Percentiles rank a stretch among this genome's conserved stretches.
phyloP scores from a whole-genome alignment of 2,113 vertebrate genomes.

The Aspidoscelis tigris region DNA sequence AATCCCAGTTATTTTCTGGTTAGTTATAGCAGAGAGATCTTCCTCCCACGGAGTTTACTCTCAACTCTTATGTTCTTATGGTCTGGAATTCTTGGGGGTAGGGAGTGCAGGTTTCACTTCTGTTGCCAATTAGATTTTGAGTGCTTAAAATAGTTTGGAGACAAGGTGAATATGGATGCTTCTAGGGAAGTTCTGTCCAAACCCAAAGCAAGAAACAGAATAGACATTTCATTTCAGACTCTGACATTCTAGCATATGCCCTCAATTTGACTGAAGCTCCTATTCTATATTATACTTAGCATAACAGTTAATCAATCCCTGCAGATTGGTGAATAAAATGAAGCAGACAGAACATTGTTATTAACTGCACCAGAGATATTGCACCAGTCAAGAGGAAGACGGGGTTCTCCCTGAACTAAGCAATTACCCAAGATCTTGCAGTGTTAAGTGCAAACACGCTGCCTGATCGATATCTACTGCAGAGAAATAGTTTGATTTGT shows the following conservation, averaged over 20 bases:
- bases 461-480: slow-evolving; percentile 1
- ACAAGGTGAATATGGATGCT: not conserved
- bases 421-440: slow-evolving; percentile 21
- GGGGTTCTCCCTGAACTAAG: not conserved
- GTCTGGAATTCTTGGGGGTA: no score
- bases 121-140: not conserved
- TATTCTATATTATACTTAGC: slow-evolving; percentile 2
- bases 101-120: not conserved
- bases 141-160: not conserved
- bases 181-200: not conserved
- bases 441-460: slow-evolving; percentile 38
- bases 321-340: not conserved
- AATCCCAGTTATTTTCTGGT: no score
- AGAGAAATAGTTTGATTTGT: slow-evolving; percentile 32
- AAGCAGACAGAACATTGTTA: slow-evolving; percentile 10
- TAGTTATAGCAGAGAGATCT: no score
- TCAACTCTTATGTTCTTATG: no score
- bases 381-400: slow-evolving; percentile 10
- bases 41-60: no score
- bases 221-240: not conserved
- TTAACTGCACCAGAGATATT: accelerated
- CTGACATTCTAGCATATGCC: not conserved
- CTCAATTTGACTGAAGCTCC: not conserved
- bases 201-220: not conserved
- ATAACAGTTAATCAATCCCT: slow-evolving; percentile 17